These are phyloP conservation scores for Cervus canadensis DNA, from an alignment of 2,113 vertebrate species.

Conservation along the genomic window DNA sequence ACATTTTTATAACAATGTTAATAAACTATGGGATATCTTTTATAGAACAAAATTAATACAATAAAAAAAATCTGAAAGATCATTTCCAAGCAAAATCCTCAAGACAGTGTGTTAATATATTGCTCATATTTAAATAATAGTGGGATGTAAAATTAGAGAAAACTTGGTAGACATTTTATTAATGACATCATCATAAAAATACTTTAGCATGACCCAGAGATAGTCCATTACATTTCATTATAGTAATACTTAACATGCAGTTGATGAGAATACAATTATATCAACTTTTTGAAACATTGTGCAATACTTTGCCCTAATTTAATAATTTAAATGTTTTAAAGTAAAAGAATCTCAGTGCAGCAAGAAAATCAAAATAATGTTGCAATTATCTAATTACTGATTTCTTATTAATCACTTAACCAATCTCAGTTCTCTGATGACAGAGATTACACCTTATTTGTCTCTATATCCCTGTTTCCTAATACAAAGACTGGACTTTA, in stretches of 20 bases:
- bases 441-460: background rate
- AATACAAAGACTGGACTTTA: background rate
- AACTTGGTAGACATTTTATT: background rate
- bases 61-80: background rate
- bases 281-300: background rate
- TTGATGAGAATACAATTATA: background rate
- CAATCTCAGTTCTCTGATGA: background rate
- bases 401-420: background rate
- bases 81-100: background rate
- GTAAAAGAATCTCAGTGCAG: background rate
- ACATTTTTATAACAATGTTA: background rate
- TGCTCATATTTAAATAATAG: background rate
- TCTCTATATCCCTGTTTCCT: background rate
- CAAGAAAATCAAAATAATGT: background rate
- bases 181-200: background rate
- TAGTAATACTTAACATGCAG: background rate
- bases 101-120: background rate
- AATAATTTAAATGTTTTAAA: background rate
- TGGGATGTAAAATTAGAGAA: background rate
- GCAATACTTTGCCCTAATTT: background rate
- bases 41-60: background rate
- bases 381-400: background rate
- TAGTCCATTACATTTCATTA: background rate
- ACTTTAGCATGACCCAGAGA: background rate
- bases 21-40: background rate